A percentile compares a stretch with the other conserved stretches of the same genome.
These are phyloP conservation scores for Myotis findleyi DNA, from an alignment of 2,797 vertebrate genomes.

Conservation along the genomic window DNA sequence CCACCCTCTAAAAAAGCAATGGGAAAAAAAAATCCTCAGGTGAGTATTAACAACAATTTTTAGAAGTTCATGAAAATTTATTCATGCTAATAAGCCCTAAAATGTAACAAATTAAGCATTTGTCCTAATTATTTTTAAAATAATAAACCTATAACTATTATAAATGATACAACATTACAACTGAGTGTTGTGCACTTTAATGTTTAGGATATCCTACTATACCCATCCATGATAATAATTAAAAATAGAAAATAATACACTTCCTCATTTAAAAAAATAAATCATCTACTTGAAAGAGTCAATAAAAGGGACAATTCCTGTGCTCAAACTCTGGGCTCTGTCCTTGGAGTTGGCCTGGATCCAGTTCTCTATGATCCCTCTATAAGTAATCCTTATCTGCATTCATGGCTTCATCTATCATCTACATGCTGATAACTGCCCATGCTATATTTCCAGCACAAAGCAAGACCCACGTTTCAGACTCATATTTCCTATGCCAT, in stretches of 20 bases:
- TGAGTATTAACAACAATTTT: too few species aligned
- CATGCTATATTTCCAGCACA: not conserved
- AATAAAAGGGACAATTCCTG: not conserved
- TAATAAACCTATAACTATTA: not conserved
- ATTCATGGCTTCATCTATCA: not conserved
- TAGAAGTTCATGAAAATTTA: not conserved
- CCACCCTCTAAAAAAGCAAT: too few species aligned
- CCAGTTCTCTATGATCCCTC: not conserved
- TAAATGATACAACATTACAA: conserved; percentile 6
- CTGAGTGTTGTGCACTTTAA: not conserved
- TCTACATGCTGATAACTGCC: not conserved
- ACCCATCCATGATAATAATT: not conserved
- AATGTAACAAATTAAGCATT: not conserved
- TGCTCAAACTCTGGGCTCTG: conserved; percentile 17
- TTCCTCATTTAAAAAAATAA: not conserved
- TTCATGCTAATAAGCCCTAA: conserved; percentile 3
- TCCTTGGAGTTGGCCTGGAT: not conserved
- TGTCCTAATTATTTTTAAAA: conserved; percentile 28
- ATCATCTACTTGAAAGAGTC: conserved; percentile 24
- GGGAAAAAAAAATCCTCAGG: too few species aligned
- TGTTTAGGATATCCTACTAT: not conserved
- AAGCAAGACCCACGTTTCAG: conserved; percentile 14
- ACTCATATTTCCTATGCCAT: not conserved
- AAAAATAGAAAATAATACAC: conserved; percentile 25
- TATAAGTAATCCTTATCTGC: not conserved